These are phyloP conservation scores for Stegodyphus mimosarum DNA, from an alignment of 1,140 invertebrate genomes.

Conservation along the genomic window DNA sequence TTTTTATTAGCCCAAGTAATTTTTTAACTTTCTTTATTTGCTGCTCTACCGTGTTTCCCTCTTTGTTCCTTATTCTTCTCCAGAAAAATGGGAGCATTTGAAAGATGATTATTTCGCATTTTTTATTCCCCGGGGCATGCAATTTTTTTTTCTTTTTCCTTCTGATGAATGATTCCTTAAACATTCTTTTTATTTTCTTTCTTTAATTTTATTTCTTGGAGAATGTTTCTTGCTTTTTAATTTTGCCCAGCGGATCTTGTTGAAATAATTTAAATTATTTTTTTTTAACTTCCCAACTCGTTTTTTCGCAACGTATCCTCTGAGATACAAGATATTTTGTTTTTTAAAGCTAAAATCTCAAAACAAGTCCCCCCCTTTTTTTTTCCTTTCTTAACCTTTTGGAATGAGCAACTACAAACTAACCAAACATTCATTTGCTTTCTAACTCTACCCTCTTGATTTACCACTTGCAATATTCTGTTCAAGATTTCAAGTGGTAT, in stretches of 20 bases:
- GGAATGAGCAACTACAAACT: no score
- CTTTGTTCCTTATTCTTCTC: constrained; percentile 39
- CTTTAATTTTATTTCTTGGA: not conserved
- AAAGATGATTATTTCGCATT: constrained; percentile 58
- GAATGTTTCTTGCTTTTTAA: constrained; percentile 42
- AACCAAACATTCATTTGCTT: no score
- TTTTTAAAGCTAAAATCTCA: not conserved
- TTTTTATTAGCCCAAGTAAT: constrained; percentile 28
- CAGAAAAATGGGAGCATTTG: constrained; percentile 57
- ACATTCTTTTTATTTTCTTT: constrained; percentile 29
- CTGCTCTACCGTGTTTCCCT: not conserved
- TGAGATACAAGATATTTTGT: not conserved
- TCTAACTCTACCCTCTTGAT: no score
- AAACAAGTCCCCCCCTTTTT: no score
- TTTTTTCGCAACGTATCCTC: not conserved
- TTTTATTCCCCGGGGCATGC: constrained; percentile 13
- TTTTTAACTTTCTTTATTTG: constrained; percentile 3
- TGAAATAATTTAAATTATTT: constrained; percentile 43
- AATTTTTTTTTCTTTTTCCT: not conserved
- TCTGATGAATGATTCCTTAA: constrained; percentile 52
- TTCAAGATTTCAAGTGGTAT: no score
- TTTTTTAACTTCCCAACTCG: no score
- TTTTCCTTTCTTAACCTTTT: no score
- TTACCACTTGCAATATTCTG: no score
- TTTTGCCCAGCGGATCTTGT: constrained; percentile 9